These are phyloP conservation scores for Scomberomorus guttatus DNA, from an alignment of 2,797 vertebrate species.

Conservation along the genomic window DNA sequence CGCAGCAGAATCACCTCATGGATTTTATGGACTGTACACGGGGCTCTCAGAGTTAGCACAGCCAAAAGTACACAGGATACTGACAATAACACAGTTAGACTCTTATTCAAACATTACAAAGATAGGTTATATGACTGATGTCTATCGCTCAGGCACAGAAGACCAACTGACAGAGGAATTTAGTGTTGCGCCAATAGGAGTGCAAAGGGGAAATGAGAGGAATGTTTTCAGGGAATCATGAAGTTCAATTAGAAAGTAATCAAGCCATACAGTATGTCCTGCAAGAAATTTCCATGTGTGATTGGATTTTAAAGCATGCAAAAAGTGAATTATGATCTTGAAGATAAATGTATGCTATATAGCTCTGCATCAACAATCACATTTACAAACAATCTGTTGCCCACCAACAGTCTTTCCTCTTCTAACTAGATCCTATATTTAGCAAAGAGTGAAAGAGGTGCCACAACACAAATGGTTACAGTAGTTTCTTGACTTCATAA, in stretches of 20 bases:
- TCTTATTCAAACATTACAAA: conserved; percentile 53
- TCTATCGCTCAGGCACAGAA: conserved; percentile 36
- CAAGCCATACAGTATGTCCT: not conserved
- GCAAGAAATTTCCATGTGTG: not conserved
- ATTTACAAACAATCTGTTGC: no score
- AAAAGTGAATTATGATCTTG: no score
- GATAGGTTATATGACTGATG: conserved; percentile 46
- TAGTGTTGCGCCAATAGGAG: conserved; percentile 7
- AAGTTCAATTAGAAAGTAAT: conserved; percentile 7
- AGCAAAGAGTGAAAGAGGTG: not conserved
- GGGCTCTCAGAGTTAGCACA: conserved; percentile 31
- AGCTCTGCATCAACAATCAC: not conserved
- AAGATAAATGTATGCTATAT: no score
- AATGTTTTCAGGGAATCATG: conserved; percentile 20
- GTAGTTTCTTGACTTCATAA: no score
- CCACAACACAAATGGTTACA: not conserved
- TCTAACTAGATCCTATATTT: not conserved
- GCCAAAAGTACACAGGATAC: conserved; percentile 71
- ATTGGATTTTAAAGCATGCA: not conserved
- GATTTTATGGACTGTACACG: conserved; percentile 63
- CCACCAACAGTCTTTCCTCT: not conserved
- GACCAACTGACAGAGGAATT: conserved; percentile 20
- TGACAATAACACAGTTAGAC: conserved; percentile 64
- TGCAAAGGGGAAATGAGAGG: conserved; percentile 12
- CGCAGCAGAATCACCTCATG: conserved; percentile 60